Conservation (phyloP, 1,140 invertebrate genomes). For the Eueides isabella region DNA sequence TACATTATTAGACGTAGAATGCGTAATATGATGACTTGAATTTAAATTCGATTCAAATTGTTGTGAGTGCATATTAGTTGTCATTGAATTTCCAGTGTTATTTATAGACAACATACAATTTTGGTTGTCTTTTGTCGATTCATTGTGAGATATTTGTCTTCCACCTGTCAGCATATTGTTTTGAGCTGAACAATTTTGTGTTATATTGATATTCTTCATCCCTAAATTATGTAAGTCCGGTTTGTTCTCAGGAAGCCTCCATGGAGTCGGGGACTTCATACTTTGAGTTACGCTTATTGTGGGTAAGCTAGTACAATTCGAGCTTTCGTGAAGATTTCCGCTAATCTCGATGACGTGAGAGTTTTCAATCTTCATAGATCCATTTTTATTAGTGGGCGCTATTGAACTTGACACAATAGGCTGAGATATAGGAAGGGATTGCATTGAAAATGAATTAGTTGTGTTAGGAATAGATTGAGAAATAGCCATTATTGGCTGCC, state of each 20-base stretch:
- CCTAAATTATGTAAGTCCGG: constrained; percentile 34
- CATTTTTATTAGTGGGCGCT: constrained; percentile 67
- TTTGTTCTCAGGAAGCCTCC: constrained; percentile 71
- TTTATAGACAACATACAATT: constrained; percentile 66
- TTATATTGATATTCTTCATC: constrained; percentile 29
- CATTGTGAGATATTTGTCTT: constrained; percentile 59
- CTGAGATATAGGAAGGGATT: constrained; percentile 73
- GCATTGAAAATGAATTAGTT: constrained; percentile 66
- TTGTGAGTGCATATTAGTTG: constrained; percentile 60
- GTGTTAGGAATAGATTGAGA: constrained; percentile 75
- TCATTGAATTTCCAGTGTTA: constrained; percentile 56
- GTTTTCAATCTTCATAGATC: constrained; percentile 71
- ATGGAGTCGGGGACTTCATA: constrained; percentile 76
- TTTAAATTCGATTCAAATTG: constrained; percentile 68
- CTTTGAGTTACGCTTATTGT: constrained; percentile 76
- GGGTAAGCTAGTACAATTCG: constrained; percentile 63
- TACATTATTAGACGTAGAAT: constrained; percentile 69
- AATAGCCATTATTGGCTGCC: constrained; percentile 75
- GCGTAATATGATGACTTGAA: constrained; percentile 64
- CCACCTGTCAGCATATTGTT: constrained; percentile 51
- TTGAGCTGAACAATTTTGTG: constrained; percentile 55
- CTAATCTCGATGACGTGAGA: constrained; percentile 78
- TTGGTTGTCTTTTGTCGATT: constrained; percentile 66
- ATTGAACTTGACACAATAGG: constrained; percentile 77
- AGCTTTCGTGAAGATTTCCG: constrained; percentile 71